Percentiles rank a stretch among this genome's conserved stretches.
phyloP scores from a whole-genome alignment of 2,113 vertebrate genomes.

The Gymnorhina tibicen region DNA sequence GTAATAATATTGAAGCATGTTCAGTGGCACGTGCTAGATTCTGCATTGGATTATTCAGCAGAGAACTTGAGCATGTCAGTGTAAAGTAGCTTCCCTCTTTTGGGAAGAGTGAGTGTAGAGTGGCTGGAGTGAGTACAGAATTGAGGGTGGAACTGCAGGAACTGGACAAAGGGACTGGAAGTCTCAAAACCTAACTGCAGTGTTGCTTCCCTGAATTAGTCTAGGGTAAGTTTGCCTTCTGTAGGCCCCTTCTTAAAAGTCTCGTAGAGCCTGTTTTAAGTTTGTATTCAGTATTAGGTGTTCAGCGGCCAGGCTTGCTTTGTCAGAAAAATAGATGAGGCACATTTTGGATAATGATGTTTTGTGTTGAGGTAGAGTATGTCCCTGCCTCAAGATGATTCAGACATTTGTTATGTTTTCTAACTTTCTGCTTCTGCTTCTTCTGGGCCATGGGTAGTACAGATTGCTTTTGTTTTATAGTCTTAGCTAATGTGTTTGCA shows the following conservation, averaged over 20 bases:
- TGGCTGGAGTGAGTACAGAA: background rate
- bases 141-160: background rate
- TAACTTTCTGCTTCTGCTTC: conserved; percentile 27
- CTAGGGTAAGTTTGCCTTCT: background rate
- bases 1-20: background rate
- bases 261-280: background rate
- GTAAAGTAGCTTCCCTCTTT: background rate
- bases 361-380: background rate
- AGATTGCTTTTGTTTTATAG: conserved; percentile 69
- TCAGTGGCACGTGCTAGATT: background rate
- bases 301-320: background rate
- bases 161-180: background rate
- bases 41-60: background rate
- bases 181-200: background rate
- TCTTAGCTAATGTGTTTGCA: conserved; percentile 69
- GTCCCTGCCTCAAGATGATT: conserved; percentile 30
- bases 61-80: background rate
- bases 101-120: background rate
- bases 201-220: background rate
- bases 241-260: background rate
- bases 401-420: conserved; percentile 49
- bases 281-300: background rate
- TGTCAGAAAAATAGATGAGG: conserved; percentile 8
- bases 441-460: conserved; percentile 29
- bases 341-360: conserved; percentile 9